A percentile compares a stretch with the other conserved stretches of the same genome.
phyloP scores from a whole-genome alignment of 2,888 invertebrate genomes.

The Volucella bombylans region DNA sequence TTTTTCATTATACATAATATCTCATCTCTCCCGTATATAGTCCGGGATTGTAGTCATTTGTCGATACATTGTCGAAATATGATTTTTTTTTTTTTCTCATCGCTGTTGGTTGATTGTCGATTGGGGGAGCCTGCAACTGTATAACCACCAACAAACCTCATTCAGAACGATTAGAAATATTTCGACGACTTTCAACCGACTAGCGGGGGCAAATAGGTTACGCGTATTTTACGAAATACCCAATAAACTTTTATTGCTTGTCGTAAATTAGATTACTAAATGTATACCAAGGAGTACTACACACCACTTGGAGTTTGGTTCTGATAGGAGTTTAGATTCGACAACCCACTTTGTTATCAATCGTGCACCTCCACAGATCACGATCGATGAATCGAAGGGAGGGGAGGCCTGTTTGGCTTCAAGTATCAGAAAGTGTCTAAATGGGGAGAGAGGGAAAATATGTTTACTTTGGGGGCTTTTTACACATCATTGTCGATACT shows the following conservation, averaged over 20 bases:
- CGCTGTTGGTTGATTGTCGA: slow-evolving; percentile 10
- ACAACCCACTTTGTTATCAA: slow-evolving; percentile 62
- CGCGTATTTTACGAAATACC: slow-evolving; percentile 41
- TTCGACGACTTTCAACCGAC: not conserved
- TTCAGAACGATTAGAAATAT: too few relatives aligned
- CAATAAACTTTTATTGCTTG: slow-evolving; percentile 70
- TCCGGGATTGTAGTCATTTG: slow-evolving; percentile 38
- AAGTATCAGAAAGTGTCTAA: not conserved
- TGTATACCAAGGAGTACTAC: slow-evolving; percentile 23
- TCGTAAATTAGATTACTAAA: slow-evolving; percentile 71
- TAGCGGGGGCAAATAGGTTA: slow-evolving; percentile 52
- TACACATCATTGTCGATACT: slow-evolving; percentile 54
- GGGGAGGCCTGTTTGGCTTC: not conserved
- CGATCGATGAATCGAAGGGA: slow-evolving; percentile 21
- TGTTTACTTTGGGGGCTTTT: slow-evolving; percentile 37
- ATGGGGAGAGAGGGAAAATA: not conserved
- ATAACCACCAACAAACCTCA: not conserved
- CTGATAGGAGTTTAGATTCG: slow-evolving; percentile 47
- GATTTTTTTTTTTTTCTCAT: slow-evolving; percentile 27
- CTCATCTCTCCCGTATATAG: slow-evolving; percentile 14
- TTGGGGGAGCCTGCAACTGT: slow-evolving; percentile 41
- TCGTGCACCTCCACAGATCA: slow-evolving; percentile 57
- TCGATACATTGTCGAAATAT: slow-evolving; percentile 62
- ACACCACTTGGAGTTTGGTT: slow-evolving; percentile 12
- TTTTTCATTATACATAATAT: slow-evolving; percentile 33